These are phyloP conservation scores for Phyllostomus hastatus DNA, from an alignment of 2,113 vertebrate species.

Conservation along the genomic window DNA sequence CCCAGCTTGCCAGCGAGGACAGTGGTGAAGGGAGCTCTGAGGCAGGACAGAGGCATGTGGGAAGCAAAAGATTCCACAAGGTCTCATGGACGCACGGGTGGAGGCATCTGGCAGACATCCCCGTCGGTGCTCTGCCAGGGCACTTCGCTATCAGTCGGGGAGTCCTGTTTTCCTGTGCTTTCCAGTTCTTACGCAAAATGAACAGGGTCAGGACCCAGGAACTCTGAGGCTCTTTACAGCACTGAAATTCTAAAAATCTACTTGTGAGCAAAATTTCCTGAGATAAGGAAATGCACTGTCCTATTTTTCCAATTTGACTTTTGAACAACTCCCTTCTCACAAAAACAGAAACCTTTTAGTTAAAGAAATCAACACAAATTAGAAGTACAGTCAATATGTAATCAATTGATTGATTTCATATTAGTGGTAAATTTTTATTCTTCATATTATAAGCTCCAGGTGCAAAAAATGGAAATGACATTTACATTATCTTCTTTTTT, in stretches of 20 bases:
- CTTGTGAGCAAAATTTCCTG: neutral
- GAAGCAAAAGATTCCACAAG: neutral
- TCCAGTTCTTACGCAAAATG: neutral
- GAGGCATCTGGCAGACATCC: neutral
- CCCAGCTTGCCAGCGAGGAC: neutral
- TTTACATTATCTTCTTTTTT: neutral
- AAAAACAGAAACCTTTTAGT: neutral
- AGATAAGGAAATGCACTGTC: neutral
- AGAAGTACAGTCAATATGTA: neutral
- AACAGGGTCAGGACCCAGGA: neutral
- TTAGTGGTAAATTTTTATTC: neutral
- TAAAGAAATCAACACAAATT: neutral
- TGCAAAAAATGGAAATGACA: neutral
- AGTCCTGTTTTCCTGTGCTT: neutral
- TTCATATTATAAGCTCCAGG: neutral
- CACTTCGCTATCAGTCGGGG: fast-evolving
- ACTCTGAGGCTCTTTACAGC: neutral
- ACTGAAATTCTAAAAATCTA: neutral
- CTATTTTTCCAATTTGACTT: neutral
- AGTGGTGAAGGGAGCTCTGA: neutral
- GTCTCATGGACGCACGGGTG: neutral
- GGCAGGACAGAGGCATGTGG: neutral
- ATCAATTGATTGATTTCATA: neutral
- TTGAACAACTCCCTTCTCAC: neutral
- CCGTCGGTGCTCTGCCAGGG: fast-evolving